These are phyloP conservation scores for Erithacus rubecula DNA, from an alignment of 2,797 vertebrate species.

Conservation along the genomic window DNA sequence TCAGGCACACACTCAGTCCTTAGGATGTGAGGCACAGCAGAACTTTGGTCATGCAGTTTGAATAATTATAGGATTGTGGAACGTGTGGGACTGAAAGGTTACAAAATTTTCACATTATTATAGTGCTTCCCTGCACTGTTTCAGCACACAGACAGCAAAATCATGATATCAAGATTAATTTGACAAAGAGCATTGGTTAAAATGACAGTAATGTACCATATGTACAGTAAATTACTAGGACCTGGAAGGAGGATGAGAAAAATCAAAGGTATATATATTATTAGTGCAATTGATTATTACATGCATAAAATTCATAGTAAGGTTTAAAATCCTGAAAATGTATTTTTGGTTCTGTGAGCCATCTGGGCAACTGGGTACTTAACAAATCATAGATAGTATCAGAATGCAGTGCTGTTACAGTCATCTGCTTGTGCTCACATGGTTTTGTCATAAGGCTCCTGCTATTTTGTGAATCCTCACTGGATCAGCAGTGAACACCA, in stretches of 20 bases:
- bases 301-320: neutral
- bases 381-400: neutral
- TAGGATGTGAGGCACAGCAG: neutral
- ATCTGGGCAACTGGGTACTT: neutral
- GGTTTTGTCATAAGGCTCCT: constrained; percentile 46
- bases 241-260: neutral
- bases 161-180: neutral
- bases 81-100: neutral
- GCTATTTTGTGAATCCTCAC: neutral
- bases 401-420: neutral
- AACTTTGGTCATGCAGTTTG: neutral
- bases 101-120: neutral
- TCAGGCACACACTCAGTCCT: accelerated
- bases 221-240: neutral
- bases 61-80: neutral
- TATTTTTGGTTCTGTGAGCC: neutral
- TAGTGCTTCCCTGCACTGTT: neutral
- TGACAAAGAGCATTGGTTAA: neutral
- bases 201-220: neutral
- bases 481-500: neutral
- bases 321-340: neutral
- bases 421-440: constrained; percentile 51
- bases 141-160: neutral
- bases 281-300: neutral
- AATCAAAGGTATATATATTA: neutral